Base-by-base conservation (phyloP, 2,797 vertebrate species). In the Sorex maritimensis region DNA sequence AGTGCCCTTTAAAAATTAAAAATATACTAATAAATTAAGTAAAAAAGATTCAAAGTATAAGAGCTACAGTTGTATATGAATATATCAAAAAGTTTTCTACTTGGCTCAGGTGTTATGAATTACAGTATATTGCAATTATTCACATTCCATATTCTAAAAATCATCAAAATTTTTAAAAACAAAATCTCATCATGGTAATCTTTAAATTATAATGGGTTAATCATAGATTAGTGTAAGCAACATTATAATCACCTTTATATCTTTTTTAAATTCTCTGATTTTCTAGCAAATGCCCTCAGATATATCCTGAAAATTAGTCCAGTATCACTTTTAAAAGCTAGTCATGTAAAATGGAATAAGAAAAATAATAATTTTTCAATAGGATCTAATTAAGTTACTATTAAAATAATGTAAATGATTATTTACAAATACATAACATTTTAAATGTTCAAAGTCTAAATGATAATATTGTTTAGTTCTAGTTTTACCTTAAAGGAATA, bases 401-500 rank as follows among this genome's bases (percentile, higher is more conserved):
- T 3, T 23, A 19, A 83, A 72, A 44, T 67, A 92, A 77, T 82
- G 21, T n/a, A 82, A 92, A 71, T 55, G 9, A 69, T 83, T 67
- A 93, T 69, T 81, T 89, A 75, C 11, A 88, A 23, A 78, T 21
- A 77, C 72, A 30, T 71, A 90, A 78, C 80, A 92, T 79, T 75
- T 72, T 75, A 74, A 77, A 85, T 49, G 77, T 73, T 46, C 71
- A 12, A 84, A 78, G 58, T 2, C 21, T 61, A 61, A 61, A 61
- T 52, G 72, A 28, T 71, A 74, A 52, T 10, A 80, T 19, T 88
- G 19, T 21, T 61, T 61, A 61, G 9, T n/a, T 84, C 52, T 86
- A 30, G 17, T 95, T 80, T 68, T 95, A 61, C 61, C 87, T 91
- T 81, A 89, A 86, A 69, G 30, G 86, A 61, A 7, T 61, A 61